Evolutionary conservation across 2,113 vertebrate genomes (phyloP).

Genomic region (Rhizomys pruinosus): DNA sequence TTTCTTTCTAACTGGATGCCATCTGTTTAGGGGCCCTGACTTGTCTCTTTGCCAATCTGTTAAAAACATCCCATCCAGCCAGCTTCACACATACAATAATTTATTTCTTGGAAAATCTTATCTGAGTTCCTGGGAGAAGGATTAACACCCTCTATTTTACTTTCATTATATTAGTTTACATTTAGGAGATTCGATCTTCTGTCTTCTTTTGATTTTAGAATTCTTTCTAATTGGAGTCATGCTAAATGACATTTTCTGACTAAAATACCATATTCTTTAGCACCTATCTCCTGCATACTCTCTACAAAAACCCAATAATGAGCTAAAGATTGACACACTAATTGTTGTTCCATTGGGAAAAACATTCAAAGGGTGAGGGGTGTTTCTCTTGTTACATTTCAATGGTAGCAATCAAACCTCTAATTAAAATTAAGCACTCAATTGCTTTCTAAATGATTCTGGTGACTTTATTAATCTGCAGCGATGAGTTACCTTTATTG

Average conservation of each 20-base stretch:
- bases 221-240: constrained; percentile 4
- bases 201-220: constrained; percentile 9
- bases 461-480: constrained; percentile 78
- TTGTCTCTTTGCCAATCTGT: background rate
- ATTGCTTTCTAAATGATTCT: constrained; percentile 79
- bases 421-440: constrained; percentile 79
- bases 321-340: constrained; percentile 56
- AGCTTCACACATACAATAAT: background rate
- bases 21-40: background rate
- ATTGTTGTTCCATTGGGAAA: constrained; percentile 52
- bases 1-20: constrained; percentile 26
- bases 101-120: constrained; percentile 22
- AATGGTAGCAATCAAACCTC: constrained; percentile 69
- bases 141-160: background rate
- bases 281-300: constrained; percentile 48
- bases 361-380: constrained; percentile 36
- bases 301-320: constrained; percentile 44
- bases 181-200: constrained; percentile 2
- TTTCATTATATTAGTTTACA: background rate
- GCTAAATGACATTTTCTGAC: background rate
- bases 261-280: constrained; percentile 44
- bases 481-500: constrained; percentile 54
- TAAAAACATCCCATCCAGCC: background rate
- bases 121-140: background rate
- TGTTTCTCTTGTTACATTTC: constrained; percentile 71